phyloP scores from a whole-genome alignment of 1,140 invertebrate genomes.

The Sminthurides bifidus region DNA sequence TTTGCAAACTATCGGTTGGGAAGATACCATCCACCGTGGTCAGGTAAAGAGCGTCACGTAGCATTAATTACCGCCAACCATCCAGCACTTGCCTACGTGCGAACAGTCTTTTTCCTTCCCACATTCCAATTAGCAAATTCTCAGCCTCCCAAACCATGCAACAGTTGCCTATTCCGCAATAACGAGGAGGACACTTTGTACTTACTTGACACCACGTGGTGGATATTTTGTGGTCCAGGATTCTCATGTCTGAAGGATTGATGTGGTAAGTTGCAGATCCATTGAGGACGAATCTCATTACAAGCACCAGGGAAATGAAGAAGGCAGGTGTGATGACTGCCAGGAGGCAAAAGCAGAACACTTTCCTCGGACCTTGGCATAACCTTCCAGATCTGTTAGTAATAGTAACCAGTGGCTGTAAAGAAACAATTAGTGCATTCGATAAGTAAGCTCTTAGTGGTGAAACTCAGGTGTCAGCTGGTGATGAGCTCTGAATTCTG shows the following conservation, averaged over 20 bases:
- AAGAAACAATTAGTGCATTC: no score
- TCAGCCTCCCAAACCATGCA: no score
- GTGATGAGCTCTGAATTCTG: no score
- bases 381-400: no score
- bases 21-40: no score
- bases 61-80: not conserved
- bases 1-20: no score
- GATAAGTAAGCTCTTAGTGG: no score
- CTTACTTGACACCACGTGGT: conserved; percentile 65
- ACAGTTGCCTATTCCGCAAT: not conserved
- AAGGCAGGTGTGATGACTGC: conserved; percentile 51
- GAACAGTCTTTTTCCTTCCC: no score
- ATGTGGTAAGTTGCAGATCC: conserved; percentile 33
- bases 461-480: no score
- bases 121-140: no score
- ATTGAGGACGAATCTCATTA: conserved; percentile 53
- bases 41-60: no score
- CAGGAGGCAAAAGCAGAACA: conserved; percentile 49
- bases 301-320: conserved; percentile 53
- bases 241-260: conserved; percentile 55
- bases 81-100: not conserved
- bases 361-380: conserved; percentile 45
- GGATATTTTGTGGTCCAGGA: conserved; percentile 57
- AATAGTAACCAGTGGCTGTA: no score
- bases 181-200: not conserved